These are phyloP conservation scores for Aricia agestis DNA, from an alignment of 1,140 invertebrate species.

Conservation along the genomic window DNA sequence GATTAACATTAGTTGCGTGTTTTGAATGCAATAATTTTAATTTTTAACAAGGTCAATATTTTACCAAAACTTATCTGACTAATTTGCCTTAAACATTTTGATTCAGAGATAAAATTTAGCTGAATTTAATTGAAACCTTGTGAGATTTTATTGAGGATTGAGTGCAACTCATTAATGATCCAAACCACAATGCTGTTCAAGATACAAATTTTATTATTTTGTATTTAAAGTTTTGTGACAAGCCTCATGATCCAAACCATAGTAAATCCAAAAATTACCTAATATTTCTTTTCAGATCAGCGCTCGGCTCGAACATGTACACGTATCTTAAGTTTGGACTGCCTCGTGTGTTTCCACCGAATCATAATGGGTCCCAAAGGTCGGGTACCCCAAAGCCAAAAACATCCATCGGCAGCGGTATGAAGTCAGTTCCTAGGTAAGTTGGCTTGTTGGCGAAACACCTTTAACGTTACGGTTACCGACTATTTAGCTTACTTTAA, in stretches of 20 bases:
- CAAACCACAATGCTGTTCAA: too few relatives aligned
- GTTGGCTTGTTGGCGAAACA: neutral
- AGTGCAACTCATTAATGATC: too few relatives aligned
- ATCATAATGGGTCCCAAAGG: constrained; percentile 79
- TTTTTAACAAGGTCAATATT: neutral
- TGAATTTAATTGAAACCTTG: neutral
- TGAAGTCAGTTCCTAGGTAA: constrained; percentile 72
- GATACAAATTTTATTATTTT: too few relatives aligned
- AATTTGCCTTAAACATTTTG: neutral
- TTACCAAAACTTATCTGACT: neutral
- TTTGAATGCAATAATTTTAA: constrained; percentile 4
- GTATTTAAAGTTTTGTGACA: too few relatives aligned
- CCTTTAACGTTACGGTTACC: neutral
- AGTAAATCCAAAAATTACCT: too few relatives aligned
- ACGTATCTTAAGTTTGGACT: constrained; percentile 95
- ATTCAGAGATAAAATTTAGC: neutral
- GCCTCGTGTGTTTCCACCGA: constrained; percentile 91
- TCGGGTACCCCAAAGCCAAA: constrained; percentile 77
- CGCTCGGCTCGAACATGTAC: constrained; percentile 92
- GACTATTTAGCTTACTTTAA: too few relatives aligned
- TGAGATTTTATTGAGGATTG: neutral
- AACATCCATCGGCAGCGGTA: constrained; percentile 74
- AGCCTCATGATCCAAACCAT: too few relatives aligned
- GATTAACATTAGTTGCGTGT: neutral
- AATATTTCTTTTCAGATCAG: constrained; percentile 76